These are phyloP conservation scores for Charaxes varanes DNA, from an alignment of 1,140 invertebrate genomes.

Conservation along the genomic window DNA sequence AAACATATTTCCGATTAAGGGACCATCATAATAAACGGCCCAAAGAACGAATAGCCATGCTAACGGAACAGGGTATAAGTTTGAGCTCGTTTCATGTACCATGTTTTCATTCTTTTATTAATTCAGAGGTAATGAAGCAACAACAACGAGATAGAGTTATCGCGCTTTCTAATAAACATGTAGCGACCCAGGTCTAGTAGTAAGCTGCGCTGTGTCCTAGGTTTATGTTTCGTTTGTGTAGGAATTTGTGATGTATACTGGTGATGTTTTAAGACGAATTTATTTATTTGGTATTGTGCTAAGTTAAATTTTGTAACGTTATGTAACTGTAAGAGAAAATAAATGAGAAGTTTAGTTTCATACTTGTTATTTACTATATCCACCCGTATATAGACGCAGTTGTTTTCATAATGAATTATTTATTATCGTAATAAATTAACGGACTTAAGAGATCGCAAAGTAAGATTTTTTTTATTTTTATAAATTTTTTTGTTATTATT, in stretches of 20 bases:
- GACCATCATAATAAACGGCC: conserved; percentile 37
- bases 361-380: not conserved
- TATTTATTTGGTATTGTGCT: conserved; percentile 47
- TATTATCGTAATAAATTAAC: no score
- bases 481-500: conserved; percentile 17
- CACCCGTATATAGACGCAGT: no score
- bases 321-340: conserved; percentile 27
- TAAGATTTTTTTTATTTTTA: conserved; percentile 11
- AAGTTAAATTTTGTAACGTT: conserved; percentile 57
- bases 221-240: conserved; percentile 21
- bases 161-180: conserved; percentile 21
- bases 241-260: conserved; percentile 28
- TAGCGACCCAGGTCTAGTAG: conserved; percentile 21
- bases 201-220: conserved; percentile 13
- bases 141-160: conserved; percentile 30
- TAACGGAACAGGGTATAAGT: conserved; percentile 45
- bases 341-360: conserved; percentile 9
- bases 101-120: conserved; percentile 58
- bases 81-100: conserved; percentile 58
- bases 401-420: no score
- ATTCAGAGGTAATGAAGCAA: conserved; percentile 40
- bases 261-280: conserved; percentile 33
- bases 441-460: no score
- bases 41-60: conserved; percentile 31
- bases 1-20: conserved; percentile 47